Evolutionary conservation across 1,140 invertebrate species (phyloP).

Genomic region (Helicoverpa zea): DNA sequence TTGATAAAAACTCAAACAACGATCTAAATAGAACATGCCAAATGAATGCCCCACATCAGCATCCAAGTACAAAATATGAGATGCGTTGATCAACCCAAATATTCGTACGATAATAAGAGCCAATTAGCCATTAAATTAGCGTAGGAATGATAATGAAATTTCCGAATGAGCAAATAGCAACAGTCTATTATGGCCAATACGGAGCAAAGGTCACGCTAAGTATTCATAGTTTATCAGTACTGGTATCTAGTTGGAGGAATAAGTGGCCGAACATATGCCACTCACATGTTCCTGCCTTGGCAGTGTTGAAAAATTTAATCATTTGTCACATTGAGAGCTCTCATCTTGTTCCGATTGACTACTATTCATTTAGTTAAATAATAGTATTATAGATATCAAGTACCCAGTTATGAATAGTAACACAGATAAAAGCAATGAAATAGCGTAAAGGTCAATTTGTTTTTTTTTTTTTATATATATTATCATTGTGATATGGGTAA

Average conservation of each 20-base stretch:
- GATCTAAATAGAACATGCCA: not conserved
- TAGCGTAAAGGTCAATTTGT: no score
- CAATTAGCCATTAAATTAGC: conserved; percentile 48
- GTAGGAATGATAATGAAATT: conserved; percentile 50
- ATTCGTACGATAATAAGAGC: conserved; percentile 42
- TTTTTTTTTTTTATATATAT: no score
- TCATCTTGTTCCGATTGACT: not conserved
- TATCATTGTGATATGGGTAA: no score
- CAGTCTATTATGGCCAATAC: conserved; percentile 43
- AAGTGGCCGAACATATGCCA: conserved; percentile 20
- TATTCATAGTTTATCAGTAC: conserved; percentile 37
- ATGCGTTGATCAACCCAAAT: conserved; percentile 45
- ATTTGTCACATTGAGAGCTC: not conserved
- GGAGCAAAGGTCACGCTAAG: conserved; percentile 42
- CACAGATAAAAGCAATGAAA: no score
- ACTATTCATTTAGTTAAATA: not conserved
- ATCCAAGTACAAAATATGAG: conserved; percentile 17
- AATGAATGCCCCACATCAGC: not conserved
- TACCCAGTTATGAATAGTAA: no score
- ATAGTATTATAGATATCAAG: no score
- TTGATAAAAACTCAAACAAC: not conserved
- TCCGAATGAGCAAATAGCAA: conserved; percentile 47
- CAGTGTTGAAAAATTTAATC: not conserved
- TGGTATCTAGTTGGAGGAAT: conserved; percentile 26
- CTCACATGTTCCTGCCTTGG: conserved; percentile 17